Conservation (phyloP, 2,888 invertebrate species). For the Rhamnusium bicolor region DNA sequence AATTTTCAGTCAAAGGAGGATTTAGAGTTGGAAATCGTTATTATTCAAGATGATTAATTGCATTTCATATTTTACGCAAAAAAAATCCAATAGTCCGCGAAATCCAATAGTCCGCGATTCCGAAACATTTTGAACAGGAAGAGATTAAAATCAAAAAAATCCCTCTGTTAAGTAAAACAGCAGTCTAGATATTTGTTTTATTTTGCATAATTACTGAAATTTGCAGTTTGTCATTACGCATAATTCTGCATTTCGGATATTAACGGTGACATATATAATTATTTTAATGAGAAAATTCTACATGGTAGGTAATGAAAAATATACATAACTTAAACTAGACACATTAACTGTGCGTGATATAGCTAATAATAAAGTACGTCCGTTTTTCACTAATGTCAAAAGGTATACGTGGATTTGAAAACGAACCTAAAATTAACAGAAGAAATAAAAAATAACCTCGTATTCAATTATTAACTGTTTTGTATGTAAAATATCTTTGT, state of each 20-base stretch:
- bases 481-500: constrained; percentile 1
- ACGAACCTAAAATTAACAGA: not conserved
- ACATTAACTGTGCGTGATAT: not conserved
- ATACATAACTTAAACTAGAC: not conserved
- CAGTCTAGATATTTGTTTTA: not conserved
- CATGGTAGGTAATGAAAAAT: not conserved
- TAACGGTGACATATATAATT: not conserved
- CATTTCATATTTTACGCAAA: too few species aligned
- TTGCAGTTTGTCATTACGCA: too few species aligned
- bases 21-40: too few species aligned
- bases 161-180: too few species aligned
- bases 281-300: not conserved
- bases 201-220: not conserved
- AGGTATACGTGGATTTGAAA: not conserved
- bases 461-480: not conserved
- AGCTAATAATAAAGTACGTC: not conserved
- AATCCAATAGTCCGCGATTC: too few species aligned
- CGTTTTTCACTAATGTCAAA: not conserved
- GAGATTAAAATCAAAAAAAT: too few species aligned
- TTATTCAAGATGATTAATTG: too few species aligned
- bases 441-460: not conserved
- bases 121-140: too few species aligned
- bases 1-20: too few species aligned
- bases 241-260: not conserved
- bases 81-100: too few species aligned